These are phyloP conservation scores for Leptothorax acervorum DNA, from an alignment of 2,888 invertebrate genomes.

Conservation along the genomic window DNA sequence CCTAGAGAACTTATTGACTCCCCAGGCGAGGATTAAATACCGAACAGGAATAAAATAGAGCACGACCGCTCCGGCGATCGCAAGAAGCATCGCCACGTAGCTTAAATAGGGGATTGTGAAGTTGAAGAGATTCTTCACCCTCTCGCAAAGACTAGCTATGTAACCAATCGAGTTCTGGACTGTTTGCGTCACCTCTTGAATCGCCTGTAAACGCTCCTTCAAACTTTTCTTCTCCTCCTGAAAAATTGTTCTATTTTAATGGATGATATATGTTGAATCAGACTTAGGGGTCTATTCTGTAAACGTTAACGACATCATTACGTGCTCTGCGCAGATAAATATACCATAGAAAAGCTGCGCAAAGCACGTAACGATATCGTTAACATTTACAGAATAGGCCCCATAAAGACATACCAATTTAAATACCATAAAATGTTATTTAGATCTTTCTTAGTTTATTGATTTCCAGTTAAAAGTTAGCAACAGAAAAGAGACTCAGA, in stretches of 20 bases:
- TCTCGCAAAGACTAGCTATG: conserved; percentile 97
- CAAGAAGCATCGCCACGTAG: conserved; percentile 94
- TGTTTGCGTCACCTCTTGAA: conserved; percentile 98
- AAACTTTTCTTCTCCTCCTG: conserved; percentile 98
- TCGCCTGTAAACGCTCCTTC: conserved; percentile 96
- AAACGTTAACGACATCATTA: no score
- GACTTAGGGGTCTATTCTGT: no score
- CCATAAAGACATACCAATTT: neutral
- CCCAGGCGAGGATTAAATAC: conserved; percentile 97
- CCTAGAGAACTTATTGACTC: conserved; percentile 97
- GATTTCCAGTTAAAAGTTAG: neutral
- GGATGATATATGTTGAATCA: neutral
- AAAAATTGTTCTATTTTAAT: conserved; percentile 24
- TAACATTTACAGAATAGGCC: no score
- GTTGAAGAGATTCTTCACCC: conserved; percentile 97
- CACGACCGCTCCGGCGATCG: conserved; percentile 91
- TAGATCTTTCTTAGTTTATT: neutral
- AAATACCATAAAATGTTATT: neutral
- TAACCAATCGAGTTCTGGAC: conserved; percentile 98
- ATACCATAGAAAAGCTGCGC: no score
- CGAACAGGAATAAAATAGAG: conserved; percentile 96
- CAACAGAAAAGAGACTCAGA: neutral
- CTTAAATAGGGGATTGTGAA: conserved; percentile 99
- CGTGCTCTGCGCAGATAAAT: no score
- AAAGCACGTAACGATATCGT: no score